Evolutionary conservation across 2,113 vertebrate species (phyloP).

Genomic region (Setophaga petechia): DNA sequence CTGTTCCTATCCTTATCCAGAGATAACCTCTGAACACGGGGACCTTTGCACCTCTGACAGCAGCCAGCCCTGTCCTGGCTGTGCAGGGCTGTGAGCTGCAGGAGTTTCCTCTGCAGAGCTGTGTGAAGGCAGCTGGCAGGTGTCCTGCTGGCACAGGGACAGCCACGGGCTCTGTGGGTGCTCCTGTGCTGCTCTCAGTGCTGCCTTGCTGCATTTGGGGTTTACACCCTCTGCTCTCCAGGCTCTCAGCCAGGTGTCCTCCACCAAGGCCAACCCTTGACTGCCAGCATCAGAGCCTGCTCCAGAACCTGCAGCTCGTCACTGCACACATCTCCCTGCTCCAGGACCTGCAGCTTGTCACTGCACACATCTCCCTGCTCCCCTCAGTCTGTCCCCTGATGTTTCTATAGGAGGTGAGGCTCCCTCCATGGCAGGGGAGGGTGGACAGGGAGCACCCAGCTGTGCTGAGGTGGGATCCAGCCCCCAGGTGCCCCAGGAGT

Average conservation of each 20-base stretch:
- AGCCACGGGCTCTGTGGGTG: background rate
- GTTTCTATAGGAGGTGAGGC: background rate
- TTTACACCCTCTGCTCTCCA: background rate
- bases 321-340: background rate
- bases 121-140: background rate
- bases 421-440: background rate
- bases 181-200: background rate
- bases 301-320: too few species aligned
- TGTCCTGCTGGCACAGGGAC: fast-evolving
- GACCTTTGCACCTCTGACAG: background rate
- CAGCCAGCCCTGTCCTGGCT: background rate
- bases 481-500: background rate
- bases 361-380: background rate
- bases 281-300: background rate
- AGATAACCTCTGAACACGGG: background rate
- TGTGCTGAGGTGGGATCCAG: background rate
- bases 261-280: background rate
- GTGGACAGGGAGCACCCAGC: background rate
- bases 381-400: background rate
- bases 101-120: background rate
- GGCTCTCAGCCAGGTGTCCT: background rate
- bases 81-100: background rate
- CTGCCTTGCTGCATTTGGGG: fast-evolving
- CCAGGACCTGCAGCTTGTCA: background rate
- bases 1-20: background rate